These are phyloP conservation scores for Bucco capensis DNA, from an alignment of 2,113 vertebrate species.

Conservation along the genomic window DNA sequence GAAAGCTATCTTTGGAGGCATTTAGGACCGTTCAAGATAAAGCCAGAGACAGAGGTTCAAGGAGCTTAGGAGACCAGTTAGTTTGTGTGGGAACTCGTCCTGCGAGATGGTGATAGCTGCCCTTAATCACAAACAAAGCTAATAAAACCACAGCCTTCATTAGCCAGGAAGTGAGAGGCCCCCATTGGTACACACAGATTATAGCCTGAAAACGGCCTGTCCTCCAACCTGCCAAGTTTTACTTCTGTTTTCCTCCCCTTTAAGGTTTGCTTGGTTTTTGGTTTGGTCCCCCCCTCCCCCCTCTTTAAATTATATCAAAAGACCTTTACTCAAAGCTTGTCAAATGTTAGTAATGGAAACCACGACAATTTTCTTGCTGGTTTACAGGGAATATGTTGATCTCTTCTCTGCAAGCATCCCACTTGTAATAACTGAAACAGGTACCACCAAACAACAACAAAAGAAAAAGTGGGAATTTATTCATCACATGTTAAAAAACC, in stretches of 20 bases:
- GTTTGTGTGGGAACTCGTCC: conserved; percentile 80
- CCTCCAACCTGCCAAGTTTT: conserved; percentile 69
- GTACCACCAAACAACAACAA: neutral
- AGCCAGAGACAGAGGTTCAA: conserved; percentile 50
- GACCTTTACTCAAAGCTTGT: neutral
- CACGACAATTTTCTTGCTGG: neutral
- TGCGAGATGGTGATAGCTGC: conserved; percentile 81
- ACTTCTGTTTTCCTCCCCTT: conserved; percentile 68
- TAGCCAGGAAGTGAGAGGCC: conserved; percentile 75
- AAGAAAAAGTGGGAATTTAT: neutral
- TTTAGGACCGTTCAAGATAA: conserved; percentile 52
- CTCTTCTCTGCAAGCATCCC: neutral
- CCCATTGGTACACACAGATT: conserved; percentile 71
- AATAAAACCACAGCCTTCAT: conserved; percentile 76
- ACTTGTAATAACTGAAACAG: neutral
- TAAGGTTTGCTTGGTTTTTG: neutral
- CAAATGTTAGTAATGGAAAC: neutral
- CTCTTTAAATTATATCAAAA: conserved; percentile 24
- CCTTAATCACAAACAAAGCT: conserved; percentile 73
- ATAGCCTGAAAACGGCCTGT: conserved; percentile 69
- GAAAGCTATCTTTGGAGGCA: conserved; percentile 60
- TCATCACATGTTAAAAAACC: neutral
- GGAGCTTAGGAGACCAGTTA: conserved; percentile 58
- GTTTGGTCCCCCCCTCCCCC: neutral
- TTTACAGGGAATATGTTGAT: neutral